Base-by-base conservation (phyloP, 1,140 invertebrate species). In the Dreissena polymorpha region DNA sequence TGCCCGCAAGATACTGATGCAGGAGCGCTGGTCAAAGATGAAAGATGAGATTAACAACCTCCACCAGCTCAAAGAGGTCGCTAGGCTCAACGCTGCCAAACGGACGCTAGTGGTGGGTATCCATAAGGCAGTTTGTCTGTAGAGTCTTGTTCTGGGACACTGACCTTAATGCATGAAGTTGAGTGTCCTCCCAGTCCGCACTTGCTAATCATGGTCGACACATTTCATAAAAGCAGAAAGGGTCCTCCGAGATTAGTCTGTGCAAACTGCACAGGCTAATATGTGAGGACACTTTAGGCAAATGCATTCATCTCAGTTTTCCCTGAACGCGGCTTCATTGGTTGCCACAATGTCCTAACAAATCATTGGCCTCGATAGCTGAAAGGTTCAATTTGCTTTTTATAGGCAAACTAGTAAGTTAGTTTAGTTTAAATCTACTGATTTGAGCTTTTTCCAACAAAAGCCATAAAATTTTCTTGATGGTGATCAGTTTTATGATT, bases 11-110 rank as follows among this genome's bases (percentile, higher is more conserved):
- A 65, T 69, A 16, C 79, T 87, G 23, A 83, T 90, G 84, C 89
- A 90, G 79, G 80, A 87, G 65, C 85, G 88, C 27, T 91, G 90
- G 90, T 75, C 69, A 18, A 73, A 80, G 53, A 75, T 91, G 67
- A 86, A 86, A 13, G 86, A 89, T 55, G 89, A 91, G 74, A 86
- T 91, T n/a, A 81, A 85, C 55, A 84, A 87, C 21, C 86, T 91
- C 57, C 82, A 90, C 57, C 77, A 86, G 49, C 85, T 86, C 14
- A 85, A 85, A 64, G 87, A 89, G 39, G 53, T 83, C 21, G 86
- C 86, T 16, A 80, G 80, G 55, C 81, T 69, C 49, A 83, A 84
- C 67, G 82, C 82, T 29, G 84, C 81, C 13, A 71, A 83, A 25
- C 72, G 84, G 50, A 78, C 78, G 14, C 55, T 81, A n/a, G 71